phyloP scores from a whole-genome alignment of 2,113 vertebrate genomes.

The Nothocercus nigrocapillus region DNA sequence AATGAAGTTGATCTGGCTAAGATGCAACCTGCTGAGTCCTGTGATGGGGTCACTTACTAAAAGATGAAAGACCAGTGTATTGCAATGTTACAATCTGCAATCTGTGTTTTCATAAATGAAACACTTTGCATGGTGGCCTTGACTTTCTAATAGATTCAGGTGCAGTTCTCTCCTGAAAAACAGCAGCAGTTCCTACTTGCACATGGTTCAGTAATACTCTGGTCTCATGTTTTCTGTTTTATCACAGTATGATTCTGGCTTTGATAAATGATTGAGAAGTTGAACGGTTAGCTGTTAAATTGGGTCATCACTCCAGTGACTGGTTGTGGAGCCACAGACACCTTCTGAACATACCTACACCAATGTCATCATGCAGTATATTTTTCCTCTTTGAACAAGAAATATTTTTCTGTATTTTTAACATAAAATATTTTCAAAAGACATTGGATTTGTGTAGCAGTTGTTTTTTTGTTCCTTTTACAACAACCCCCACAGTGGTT shows the following conservation, averaged over 20 bases:
- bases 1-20: not conserved
- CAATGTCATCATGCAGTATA: constrained; percentile 76
- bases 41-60: not conserved
- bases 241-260: constrained; percentile 96
- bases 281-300: constrained; percentile 45
- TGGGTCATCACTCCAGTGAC: constrained; percentile 67
- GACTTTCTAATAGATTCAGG: not conserved
- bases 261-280: constrained; percentile 94
- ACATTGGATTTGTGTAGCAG: constrained; percentile 71
- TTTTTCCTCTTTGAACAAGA: constrained; percentile 82
- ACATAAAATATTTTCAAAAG: constrained; percentile 85
- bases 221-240: constrained; percentile 60
- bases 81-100: not conserved
- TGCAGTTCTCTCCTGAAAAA: not conserved
- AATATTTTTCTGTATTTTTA: constrained; percentile 89
- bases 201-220: not conserved
- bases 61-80: not conserved
- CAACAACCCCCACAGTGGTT: not conserved
- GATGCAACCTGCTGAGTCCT: not conserved
- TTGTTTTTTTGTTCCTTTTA: constrained; percentile 53
- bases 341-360: constrained; percentile 48
- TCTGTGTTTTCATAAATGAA: not conserved
- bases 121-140: not conserved
- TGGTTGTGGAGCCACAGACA: constrained; percentile 67
- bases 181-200: not conserved